Conservation (phyloP, 2,888 invertebrate species). For the Corythucha ciliata region DNA sequence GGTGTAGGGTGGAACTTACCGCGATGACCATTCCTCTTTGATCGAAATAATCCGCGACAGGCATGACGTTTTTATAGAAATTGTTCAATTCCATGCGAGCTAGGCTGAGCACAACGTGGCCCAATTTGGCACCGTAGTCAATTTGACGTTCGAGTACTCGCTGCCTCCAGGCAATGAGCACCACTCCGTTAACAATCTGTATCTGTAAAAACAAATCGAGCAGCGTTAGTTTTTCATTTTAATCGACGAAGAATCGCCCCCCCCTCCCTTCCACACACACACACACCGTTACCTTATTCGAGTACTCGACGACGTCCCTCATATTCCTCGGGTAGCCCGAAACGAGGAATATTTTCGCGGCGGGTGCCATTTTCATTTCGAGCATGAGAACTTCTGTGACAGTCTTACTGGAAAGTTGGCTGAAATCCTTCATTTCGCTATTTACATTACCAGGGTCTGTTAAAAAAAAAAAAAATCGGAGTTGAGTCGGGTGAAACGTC, state of each 20-base stretch:
- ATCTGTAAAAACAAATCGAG: conserved; percentile 50
- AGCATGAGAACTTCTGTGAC: conserved; percentile 83
- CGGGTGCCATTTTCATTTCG: conserved; percentile 87
- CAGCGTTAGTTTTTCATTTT: background rate
- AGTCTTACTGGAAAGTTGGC: conserved; percentile 72
- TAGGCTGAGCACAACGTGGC: conserved; percentile 71
- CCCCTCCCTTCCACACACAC: background rate
- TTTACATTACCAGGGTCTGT: conserved; percentile 26
- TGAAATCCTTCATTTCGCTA: conserved; percentile 79
- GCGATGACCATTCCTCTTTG: conserved; percentile 69
- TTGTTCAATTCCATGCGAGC: conserved; percentile 81
- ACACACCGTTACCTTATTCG: conserved; percentile 62
- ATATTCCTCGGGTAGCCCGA: conserved; percentile 85
- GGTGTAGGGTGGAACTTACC: conserved; percentile 48
- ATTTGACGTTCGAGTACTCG: conserved; percentile 79
- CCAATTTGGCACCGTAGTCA: conserved; percentile 79
- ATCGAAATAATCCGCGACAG: conserved; percentile 83
- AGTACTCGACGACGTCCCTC: conserved; percentile 84
- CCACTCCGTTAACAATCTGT: conserved; percentile 75
- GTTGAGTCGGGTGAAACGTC: no score
- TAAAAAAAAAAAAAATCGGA: no score
- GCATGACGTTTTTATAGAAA: conserved; percentile 81
- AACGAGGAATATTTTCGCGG: conserved; percentile 75
- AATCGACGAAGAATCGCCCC: background rate
- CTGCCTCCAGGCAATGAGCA: conserved; percentile 79